A percentile compares a stretch with the other conserved stretches of the same genome.
Conservation (phyloP, 2,113 vertebrate species). For the Anhinga rufa region DNA sequence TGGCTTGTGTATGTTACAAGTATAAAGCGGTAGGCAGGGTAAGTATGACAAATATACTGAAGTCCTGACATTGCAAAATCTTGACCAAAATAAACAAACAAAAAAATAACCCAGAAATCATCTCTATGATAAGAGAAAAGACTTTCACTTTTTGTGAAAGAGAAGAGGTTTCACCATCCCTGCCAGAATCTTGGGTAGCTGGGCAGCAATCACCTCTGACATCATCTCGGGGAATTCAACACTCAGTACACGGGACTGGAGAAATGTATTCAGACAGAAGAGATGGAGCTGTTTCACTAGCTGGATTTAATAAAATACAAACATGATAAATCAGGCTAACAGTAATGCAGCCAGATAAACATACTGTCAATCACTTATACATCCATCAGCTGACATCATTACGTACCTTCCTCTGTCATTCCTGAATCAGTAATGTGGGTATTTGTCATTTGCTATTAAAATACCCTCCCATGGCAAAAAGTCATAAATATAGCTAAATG, state of each 20-base stretch:
- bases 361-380: not conserved
- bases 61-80: slow-evolving; percentile 48
- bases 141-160: slow-evolving; percentile 91
- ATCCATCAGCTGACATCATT: not conserved
- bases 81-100: slow-evolving; percentile 38
- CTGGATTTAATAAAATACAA: slow-evolving; percentile 71
- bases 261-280: slow-evolving; percentile 95
- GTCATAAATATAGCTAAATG: not conserved
- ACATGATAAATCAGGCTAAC: not conserved
- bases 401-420: not conserved
- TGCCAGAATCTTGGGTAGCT: slow-evolving; percentile 94
- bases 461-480: not conserved
- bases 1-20: slow-evolving; percentile 55
- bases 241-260: slow-evolving; percentile 91
- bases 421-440: not conserved
- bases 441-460: not conserved
- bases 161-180: slow-evolving; percentile 97
- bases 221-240: slow-evolving; percentile 99
- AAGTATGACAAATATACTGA: slow-evolving; percentile 40
- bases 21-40: slow-evolving; percentile 48
- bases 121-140: slow-evolving; percentile 55
- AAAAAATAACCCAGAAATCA: slow-evolving; percentile 14
- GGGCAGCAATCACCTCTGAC: slow-evolving; percentile 96
- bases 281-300: slow-evolving; percentile 96
- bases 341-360: not conserved